A percentile compares a stretch with the other conserved stretches of the same genome.
These are phyloP conservation scores for Scytalopus superciliaris DNA, from an alignment of 2,113 vertebrate genomes.

Conservation along the genomic window DNA sequence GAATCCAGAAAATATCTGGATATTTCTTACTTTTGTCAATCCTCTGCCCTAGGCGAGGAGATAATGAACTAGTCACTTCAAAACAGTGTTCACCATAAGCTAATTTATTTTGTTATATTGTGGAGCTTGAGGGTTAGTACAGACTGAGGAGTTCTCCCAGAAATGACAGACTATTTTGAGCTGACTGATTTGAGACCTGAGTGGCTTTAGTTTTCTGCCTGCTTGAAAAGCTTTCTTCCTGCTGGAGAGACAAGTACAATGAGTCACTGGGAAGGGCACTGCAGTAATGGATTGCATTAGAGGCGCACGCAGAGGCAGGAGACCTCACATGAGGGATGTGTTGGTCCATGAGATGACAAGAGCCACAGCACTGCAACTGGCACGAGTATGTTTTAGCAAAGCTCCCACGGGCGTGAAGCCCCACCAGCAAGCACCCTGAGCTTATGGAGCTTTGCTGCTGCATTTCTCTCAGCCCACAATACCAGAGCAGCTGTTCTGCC, in stretches of 20 bases:
- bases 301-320: not conserved
- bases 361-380: not conserved
- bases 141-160: not conserved
- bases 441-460: not conserved
- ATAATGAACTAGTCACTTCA: constrained; percentile 11
- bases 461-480: not conserved
- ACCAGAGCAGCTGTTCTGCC: not conserved
- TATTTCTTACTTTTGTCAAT: not conserved
- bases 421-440: not conserved
- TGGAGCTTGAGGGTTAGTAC: not conserved
- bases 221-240: not conserved
- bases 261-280: not conserved
- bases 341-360: not conserved
- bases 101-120: not conserved
- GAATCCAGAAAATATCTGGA: constrained; percentile 20
- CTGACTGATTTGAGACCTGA: not conserved
- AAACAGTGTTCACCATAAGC: not conserved
- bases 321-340: not conserved
- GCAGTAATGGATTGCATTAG: not conserved
- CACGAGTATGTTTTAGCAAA: not conserved
- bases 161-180: not conserved
- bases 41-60: not conserved
- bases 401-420: not conserved
- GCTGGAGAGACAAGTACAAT: not conserved
- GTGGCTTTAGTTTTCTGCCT: not conserved